Conservation (phyloP, 2,888 invertebrate species). For the Polydrusus tereticollis region DNA sequence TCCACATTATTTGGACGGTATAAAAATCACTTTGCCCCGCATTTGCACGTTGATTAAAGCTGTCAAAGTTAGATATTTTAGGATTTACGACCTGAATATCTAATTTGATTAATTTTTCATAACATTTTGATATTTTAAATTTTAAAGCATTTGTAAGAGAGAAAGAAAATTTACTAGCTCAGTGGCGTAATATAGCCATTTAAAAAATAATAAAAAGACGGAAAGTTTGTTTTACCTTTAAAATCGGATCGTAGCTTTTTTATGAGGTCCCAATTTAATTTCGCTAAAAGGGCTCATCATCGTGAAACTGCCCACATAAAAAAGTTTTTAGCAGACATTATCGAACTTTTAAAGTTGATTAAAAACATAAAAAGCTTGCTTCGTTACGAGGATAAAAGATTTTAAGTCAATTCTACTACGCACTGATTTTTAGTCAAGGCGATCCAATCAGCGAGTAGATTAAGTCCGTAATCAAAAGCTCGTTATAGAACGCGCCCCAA, state of each 20-base stretch:
- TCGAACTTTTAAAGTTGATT: constrained; percentile 47
- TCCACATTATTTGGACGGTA: too few species aligned
- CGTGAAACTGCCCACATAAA: constrained; percentile 40
- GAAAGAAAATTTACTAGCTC: background rate
- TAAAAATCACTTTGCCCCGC: too few species aligned
- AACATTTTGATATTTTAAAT: background rate
- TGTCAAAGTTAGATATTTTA: too few species aligned
- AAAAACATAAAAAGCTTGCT: constrained; percentile 41
- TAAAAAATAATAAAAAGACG: constrained; percentile 36
- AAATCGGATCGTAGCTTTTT: constrained; percentile 35
- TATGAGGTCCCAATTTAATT: constrained; percentile 40
- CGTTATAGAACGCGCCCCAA: constrained; percentile 37
- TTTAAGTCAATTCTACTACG: constrained; percentile 42
- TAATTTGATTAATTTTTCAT: background rate
- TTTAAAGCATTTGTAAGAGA: background rate
- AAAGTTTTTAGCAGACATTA: constrained; percentile 39
- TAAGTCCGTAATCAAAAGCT: constrained; percentile 45
- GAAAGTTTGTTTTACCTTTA: constrained; percentile 42
- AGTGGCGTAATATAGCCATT: constrained; percentile 15
- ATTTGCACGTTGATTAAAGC: too few species aligned
- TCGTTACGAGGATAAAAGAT: constrained; percentile 33
- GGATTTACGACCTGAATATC: too few species aligned
- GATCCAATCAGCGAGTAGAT: constrained; percentile 42
- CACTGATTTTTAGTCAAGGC: constrained; percentile 43
- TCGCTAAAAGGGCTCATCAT: constrained; percentile 43